Evolutionary conservation across 2,888 invertebrate species (phyloP).

Genomic region (Hirtodrosophila confusa): DNA sequence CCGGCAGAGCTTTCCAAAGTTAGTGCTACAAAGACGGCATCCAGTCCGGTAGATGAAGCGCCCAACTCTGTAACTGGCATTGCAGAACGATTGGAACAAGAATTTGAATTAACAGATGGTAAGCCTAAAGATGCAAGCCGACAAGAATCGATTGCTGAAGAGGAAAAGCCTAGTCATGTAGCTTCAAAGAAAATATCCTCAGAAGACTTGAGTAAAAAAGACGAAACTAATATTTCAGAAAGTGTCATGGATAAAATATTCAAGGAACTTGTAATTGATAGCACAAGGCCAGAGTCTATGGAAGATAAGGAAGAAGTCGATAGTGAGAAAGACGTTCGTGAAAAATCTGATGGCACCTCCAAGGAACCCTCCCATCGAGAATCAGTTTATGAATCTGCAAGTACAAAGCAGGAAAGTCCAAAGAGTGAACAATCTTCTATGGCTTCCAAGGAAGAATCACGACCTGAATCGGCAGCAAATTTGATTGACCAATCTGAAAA

Average conservation of each 20-base stretch:
- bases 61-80: conserved; percentile 20
- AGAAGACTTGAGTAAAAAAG: conserved; percentile 4
- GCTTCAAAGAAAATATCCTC: not conserved
- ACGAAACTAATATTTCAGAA: conserved; percentile 2
- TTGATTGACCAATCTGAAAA: too few species aligned
- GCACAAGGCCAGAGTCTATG: too few species aligned
- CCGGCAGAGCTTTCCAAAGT: conserved; percentile 25
- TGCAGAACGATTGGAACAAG: not conserved
- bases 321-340: conserved; percentile 15
- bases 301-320: conserved; percentile 2
- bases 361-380: conserved; percentile 9
- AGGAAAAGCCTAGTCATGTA: conserved; percentile 3
- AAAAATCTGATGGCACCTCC: not conserved
- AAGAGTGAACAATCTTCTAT: too few species aligned
- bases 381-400: conserved; percentile 3
- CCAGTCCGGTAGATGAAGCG: conserved; percentile 31
- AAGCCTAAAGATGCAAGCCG: conserved; percentile 46
- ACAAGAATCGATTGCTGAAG: conserved; percentile 23
- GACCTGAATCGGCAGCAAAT: too few species aligned
- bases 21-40: conserved; percentile 17
- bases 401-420: too few species aligned
- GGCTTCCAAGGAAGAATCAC: too few species aligned
- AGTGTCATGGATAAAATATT: too few species aligned
- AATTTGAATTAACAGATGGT: too few species aligned
- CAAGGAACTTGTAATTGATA: too few species aligned